A percentile compares a stretch with the other conserved stretches of the same genome.
phyloP scores from a whole-genome alignment of 2,797 vertebrate genomes.

The Malurus splendens region DNA sequence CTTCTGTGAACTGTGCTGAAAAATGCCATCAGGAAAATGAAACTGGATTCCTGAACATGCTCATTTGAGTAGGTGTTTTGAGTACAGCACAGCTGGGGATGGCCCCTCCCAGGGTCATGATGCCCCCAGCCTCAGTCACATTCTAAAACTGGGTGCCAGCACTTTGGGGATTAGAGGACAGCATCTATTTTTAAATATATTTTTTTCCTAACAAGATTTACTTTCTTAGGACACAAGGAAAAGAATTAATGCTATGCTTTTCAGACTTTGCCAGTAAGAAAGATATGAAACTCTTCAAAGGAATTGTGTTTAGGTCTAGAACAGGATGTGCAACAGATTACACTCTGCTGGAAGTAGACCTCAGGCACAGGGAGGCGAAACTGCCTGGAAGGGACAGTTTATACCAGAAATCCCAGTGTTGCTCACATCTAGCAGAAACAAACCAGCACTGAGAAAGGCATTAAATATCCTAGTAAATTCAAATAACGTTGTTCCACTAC shows the following conservation, averaged over 20 bases:
- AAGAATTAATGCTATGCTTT: neutral
- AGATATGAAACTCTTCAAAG: neutral
- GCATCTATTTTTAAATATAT: neutral
- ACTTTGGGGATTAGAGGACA: neutral
- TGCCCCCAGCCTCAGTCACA: neutral
- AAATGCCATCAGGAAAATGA: neutral
- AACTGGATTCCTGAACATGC: neutral
- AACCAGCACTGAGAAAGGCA: neutral
- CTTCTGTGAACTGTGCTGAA: neutral
- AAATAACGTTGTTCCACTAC: neutral
- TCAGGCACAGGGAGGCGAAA: neutral
- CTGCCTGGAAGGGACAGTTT: neutral
- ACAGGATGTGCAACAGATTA: neutral
- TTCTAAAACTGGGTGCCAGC: neutral
- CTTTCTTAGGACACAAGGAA: neutral
- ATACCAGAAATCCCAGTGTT: neutral
- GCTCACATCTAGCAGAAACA: neutral
- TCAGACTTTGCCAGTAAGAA: neutral
- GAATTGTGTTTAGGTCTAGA: neutral
- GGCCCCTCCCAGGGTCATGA: rapidly evolving
- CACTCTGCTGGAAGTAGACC: neutral
- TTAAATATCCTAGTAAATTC: neutral
- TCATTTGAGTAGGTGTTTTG: neutral
- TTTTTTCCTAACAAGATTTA: neutral
- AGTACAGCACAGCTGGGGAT: neutral